phyloP scores from a whole-genome alignment of 92 coral and sea anemone genomes.

The Phenganax marumi region DNA sequence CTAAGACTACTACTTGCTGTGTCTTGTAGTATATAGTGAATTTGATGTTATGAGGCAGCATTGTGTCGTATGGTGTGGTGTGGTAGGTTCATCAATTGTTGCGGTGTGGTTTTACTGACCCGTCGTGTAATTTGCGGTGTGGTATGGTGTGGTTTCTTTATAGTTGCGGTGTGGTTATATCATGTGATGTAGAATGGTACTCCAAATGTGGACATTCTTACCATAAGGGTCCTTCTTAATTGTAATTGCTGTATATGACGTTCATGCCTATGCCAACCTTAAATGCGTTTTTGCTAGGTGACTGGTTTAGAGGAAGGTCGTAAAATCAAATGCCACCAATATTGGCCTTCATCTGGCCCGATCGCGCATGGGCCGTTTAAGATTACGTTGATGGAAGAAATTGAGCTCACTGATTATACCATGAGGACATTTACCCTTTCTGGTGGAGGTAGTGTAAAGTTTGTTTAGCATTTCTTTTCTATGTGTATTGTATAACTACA shows the following conservation, averaged over 20 bases:
- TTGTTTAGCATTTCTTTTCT: not conserved
- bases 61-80: too few relatives aligned
- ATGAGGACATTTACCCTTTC: slow-evolving; percentile 67
- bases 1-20: too few relatives aligned
- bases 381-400: slow-evolving; percentile 64
- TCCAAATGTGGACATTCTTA: too few relatives aligned
- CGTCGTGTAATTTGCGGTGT: too few relatives aligned
- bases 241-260: not conserved
- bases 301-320: slow-evolving; percentile 89
- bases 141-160: too few relatives aligned
- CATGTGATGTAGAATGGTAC: too few relatives aligned
- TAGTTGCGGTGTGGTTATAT: too few relatives aligned
- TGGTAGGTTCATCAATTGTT: too few relatives aligned
- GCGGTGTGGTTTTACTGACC: too few relatives aligned
- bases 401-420: slow-evolving; percentile 84
- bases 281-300: slow-evolving; percentile 51
- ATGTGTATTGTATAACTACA: not conserved
- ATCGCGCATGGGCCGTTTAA: slow-evolving; percentile 60
- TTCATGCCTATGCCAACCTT: not conserved
- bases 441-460: slow-evolving; percentile 52
- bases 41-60: too few relatives aligned
- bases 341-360: slow-evolving; percentile 82
- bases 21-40: too few relatives aligned
- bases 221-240: too few relatives aligned
- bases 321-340: slow-evolving; percentile 85